Conservation (phyloP, 2,113 vertebrate genomes). For the Cinclus cinclus region DNA sequence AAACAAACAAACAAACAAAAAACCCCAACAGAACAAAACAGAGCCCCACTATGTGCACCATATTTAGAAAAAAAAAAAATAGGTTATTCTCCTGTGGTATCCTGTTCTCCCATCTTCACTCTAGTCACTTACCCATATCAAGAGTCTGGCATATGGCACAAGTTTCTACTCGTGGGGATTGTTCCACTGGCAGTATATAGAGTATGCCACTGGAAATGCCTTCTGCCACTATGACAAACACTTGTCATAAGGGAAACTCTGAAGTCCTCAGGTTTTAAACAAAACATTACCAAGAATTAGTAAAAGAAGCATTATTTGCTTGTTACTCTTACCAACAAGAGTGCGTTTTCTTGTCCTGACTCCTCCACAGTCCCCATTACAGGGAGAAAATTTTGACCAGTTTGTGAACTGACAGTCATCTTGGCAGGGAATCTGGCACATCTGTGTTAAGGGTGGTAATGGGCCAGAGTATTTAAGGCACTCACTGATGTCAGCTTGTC, state of each 20-base stretch:
- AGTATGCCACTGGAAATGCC: background rate
- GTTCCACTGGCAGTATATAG: background rate
- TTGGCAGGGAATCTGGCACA: slow-evolving; percentile 93
- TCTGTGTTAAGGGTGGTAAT: slow-evolving; percentile 87
- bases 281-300: background rate
- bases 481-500: slow-evolving; percentile 83
- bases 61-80: background rate
- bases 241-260: background rate
- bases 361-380: slow-evolving; percentile 93
- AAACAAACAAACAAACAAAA: background rate
- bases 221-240: background rate
- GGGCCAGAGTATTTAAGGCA: slow-evolving; percentile 85
- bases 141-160: background rate
- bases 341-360: slow-evolving; percentile 91
- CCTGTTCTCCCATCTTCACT: background rate
- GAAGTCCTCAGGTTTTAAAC: background rate
- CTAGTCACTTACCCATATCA: background rate
- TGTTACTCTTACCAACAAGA: slow-evolving; percentile 85
- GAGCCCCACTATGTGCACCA: accelerated
- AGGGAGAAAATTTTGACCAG: slow-evolving; percentile 98
- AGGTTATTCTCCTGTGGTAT: background rate
- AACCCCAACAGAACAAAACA: background rate
- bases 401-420: slow-evolving; percentile 95
- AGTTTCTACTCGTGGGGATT: background rate
- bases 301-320: background rate